Percentiles rank a stretch among this genome's conserved stretches.
Evolutionary conservation across 1,140 invertebrate species (phyloP).

Genomic region (Drosophila kurseongensis): DNA sequence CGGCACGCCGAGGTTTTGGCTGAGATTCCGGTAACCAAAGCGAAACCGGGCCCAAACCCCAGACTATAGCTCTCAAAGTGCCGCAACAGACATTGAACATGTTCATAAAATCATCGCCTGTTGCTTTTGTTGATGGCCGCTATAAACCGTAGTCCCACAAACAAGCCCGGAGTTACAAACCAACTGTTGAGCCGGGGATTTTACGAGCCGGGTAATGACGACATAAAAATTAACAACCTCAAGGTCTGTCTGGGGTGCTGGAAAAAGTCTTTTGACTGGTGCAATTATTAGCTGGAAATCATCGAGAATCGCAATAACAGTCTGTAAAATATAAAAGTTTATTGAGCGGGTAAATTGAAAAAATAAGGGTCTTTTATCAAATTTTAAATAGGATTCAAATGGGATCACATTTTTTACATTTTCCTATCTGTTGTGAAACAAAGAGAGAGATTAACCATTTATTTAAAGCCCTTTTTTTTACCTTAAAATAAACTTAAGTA

Average conservation of each 20-base stretch:
- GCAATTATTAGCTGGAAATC: conserved; percentile 54
- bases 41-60: not conserved
- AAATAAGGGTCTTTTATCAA: conserved; percentile 15
- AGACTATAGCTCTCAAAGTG: conserved; percentile 21
- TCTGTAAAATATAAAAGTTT: not conserved
- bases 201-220: conserved; percentile 83
- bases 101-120: conserved; percentile 79
- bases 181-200: conserved; percentile 78
- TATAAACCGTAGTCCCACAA: conserved; percentile 41
- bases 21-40: conserved; percentile 32
- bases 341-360: conserved; percentile 8
- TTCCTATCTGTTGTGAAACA: too few relatives aligned
- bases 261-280: conserved; percentile 42
- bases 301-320: conserved; percentile 19
- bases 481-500: too few relatives aligned
- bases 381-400: too few relatives aligned
- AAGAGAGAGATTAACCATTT: too few relatives aligned
- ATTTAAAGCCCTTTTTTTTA: too few relatives aligned
- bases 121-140: conserved; percentile 50
- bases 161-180: conserved; percentile 38
- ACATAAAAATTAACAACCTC: conserved; percentile 84
- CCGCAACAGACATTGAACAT: conserved; percentile 53
- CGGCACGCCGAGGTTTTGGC: conserved; percentile 48
- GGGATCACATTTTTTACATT: too few relatives aligned
- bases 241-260: conserved; percentile 39